Evolutionary conservation across 2,888 invertebrate genomes (phyloP).

Genomic region (Pasiphila rectangulata): DNA sequence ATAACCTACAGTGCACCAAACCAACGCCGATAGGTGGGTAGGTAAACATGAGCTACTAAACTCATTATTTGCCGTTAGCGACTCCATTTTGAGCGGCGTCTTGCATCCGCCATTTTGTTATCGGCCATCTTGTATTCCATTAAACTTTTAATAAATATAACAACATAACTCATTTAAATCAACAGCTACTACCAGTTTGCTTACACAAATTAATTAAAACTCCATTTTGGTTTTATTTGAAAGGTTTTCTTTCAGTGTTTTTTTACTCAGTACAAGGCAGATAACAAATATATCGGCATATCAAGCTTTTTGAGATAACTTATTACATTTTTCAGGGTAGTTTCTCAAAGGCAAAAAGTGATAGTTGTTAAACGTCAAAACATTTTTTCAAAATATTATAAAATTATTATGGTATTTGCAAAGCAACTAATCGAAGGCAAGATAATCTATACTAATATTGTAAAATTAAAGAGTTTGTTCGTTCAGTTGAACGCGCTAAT

Average conservation of each 20-base stretch:
- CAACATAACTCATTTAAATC: conserved; percentile 7
- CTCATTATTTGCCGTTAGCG: conserved; percentile 30
- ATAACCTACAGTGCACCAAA: conserved; percentile 36
- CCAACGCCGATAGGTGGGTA: conserved; percentile 38
- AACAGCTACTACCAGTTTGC: not conserved
- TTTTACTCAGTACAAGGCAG: not conserved
- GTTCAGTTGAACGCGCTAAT: no score
- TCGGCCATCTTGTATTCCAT: conserved; percentile 15
- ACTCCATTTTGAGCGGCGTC: conserved; percentile 32
- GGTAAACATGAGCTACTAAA: conserved; percentile 20
- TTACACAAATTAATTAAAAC: not conserved
- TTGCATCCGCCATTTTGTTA: conserved; percentile 30
- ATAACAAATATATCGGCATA: not conserved
- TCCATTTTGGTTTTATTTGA: not conserved
- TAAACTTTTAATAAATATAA: conserved; percentile 13
- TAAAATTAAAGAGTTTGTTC: no score
- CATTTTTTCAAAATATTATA: no score
- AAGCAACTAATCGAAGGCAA: no score
- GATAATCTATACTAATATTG: no score
- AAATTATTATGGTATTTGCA: no score
- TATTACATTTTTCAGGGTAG: no score
- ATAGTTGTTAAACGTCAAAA: no score
- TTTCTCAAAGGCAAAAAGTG: no score
- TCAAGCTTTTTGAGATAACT: no score
- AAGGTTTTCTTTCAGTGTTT: not conserved